phyloP scores from a whole-genome alignment of 2,113 vertebrate species.

The Sylvia atricapilla region DNA sequence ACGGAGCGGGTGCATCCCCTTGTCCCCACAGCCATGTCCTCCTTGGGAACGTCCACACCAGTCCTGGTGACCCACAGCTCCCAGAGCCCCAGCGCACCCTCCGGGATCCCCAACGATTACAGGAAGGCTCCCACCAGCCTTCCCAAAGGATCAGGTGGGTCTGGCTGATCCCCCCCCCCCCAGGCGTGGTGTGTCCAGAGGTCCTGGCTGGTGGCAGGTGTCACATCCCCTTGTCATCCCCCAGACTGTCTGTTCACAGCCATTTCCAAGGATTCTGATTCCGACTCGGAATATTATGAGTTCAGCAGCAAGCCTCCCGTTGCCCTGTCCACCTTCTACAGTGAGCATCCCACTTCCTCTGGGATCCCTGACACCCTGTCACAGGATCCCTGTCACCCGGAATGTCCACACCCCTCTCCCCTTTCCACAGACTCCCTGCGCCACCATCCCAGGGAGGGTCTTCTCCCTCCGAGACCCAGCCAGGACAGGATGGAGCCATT shows the following conservation, averaged over 20 bases:
- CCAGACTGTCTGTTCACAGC: neutral
- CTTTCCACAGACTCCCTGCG: conserved; percentile 65
- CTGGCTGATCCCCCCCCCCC: no score
- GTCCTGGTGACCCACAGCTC: neutral
- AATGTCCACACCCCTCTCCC: neutral
- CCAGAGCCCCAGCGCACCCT: neutral
- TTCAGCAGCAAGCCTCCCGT: conserved; percentile 69
- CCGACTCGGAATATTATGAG: conserved; percentile 73
- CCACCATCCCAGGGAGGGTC: neutral
- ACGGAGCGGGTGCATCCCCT: neutral
- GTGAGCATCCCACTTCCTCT: conserved; percentile 52
- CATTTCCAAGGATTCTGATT: conserved; percentile 47
- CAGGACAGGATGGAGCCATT: neutral
- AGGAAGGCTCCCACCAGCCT: neutral
- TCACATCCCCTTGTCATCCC: neutral
- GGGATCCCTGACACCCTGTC: neutral
- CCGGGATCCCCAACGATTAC: conserved; percentile 21
- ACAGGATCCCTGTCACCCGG: neutral
- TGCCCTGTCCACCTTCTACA: conserved; percentile 76
- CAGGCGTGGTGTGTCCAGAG: accelerated
- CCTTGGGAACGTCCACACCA: neutral
- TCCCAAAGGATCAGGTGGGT: conserved; percentile 68
- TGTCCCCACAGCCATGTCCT: neutral
- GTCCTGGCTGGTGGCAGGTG: accelerated
- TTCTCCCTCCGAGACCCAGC: neutral